Percentiles rank a stretch among this genome's conserved stretches.
These are phyloP conservation scores for Pemphigus obesinymphae DNA, from an alignment of 1,140 invertebrate species.

Conservation along the genomic window DNA sequence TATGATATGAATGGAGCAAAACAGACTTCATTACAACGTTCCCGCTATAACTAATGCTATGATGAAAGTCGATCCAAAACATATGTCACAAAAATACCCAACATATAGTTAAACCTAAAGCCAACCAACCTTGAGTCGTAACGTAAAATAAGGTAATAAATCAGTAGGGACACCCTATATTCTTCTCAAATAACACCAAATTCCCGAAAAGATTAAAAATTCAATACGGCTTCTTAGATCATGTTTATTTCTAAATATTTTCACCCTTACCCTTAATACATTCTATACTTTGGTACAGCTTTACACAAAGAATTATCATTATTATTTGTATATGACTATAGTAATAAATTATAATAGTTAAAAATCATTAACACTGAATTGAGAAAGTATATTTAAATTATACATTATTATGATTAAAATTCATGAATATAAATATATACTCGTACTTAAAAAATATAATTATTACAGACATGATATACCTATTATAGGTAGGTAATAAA, in stretches of 20 bases:
- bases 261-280: background rate
- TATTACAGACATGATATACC: too few species aligned
- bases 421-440: too few species aligned
- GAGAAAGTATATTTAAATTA: too few species aligned
- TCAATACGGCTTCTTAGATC: background rate
- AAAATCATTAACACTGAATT: too few species aligned
- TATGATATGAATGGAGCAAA: background rate
- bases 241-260: background rate
- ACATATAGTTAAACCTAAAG: conserved; percentile 6
- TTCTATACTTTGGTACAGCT: background rate
- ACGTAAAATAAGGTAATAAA: conserved; percentile 23
- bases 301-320: too few species aligned
- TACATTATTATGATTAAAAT: too few species aligned
- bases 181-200: conserved; percentile 25
- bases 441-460: too few species aligned
- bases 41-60: background rate
- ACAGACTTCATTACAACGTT: background rate
- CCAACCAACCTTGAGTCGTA: background rate
- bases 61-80: conserved; percentile 26
- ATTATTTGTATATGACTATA: background rate
- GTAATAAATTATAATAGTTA: background rate
- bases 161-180: background rate
- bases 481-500: too few species aligned
- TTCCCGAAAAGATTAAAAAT: conserved; percentile 1
- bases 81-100: background rate